Conservation (phyloP, 2,113 vertebrate species). For the Phalacrocorax aristotelis region DNA sequence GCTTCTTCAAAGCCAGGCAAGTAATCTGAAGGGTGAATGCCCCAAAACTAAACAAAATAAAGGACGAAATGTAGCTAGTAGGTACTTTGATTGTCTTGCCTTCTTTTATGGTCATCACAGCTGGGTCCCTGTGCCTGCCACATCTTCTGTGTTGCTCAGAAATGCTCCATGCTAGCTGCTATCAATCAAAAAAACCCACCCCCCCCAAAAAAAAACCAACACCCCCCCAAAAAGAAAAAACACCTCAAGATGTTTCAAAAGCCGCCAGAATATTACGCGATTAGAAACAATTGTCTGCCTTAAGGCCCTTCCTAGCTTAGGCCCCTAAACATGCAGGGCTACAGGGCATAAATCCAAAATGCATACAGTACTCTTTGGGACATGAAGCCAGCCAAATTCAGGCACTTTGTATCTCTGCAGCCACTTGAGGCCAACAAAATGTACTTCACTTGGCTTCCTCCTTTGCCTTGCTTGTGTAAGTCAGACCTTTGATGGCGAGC, state of each 20-base stretch:
- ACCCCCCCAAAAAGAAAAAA: no score
- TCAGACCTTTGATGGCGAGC: not conserved
- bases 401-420: not conserved
- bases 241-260: not conserved
- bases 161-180: not conserved
- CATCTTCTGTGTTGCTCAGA: not conserved
- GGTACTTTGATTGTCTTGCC: not conserved
- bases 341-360: not conserved
- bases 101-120: not conserved
- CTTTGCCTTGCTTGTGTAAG: not conserved
- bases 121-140: not conserved
- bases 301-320: not conserved
- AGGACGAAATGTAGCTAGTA: not conserved
- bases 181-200: no score
- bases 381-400: not conserved
- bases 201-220: no score
- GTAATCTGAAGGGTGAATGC: not conserved
- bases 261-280: not conserved
- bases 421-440: not conserved
- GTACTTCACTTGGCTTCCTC: not conserved
- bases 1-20: slow-evolving; percentile 4
- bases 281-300: not conserved
- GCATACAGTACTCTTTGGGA: not conserved
- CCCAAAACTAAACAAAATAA: not conserved
- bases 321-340: not conserved